Conservation (phyloP, 2,888 invertebrate species). For the Drosophila stalkeri region DNA sequence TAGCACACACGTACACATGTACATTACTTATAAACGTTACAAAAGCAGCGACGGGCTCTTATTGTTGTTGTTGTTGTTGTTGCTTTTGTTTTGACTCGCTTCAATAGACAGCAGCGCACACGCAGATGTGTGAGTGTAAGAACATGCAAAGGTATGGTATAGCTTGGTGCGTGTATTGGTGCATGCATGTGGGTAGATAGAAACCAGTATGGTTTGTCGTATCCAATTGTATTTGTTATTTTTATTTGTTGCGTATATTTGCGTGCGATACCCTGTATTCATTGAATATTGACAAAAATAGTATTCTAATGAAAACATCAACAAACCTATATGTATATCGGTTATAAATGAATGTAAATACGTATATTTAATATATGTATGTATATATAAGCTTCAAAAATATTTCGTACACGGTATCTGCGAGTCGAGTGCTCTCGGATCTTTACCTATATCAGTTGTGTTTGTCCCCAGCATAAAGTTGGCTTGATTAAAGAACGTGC, state of each 20-base stretch:
- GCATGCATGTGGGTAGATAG: constrained; percentile 38
- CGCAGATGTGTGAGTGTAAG: constrained; percentile 14
- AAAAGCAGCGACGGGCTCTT: constrained; percentile 17
- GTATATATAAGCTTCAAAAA: too few relatives aligned
- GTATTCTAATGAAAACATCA: too few relatives aligned
- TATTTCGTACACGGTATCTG: background rate
- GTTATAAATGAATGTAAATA: too few relatives aligned
- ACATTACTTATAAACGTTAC: constrained; percentile 15
- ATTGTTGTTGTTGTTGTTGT: constrained; percentile 10
- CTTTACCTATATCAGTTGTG: constrained; percentile 21
- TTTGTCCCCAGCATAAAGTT: constrained; percentile 44
- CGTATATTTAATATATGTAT: too few relatives aligned
- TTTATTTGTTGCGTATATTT: constrained; percentile 19
- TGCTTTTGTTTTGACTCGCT: constrained; percentile 38
- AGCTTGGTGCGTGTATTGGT: constrained; percentile 2
- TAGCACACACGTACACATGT: constrained; percentile 31
- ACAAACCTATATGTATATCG: too few relatives aligned
- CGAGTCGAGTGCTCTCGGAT: background rate
- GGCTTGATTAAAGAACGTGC: constrained; percentile 56
- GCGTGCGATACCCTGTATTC: background rate
- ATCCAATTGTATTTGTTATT: constrained; percentile 33
- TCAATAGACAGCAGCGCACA: constrained; percentile 51
- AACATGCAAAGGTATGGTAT: constrained; percentile 21
- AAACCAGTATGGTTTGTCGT: constrained; percentile 55
- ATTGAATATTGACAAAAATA: background rate